Base-by-base conservation (phyloP, 2,113 vertebrate species). In the Paedocypris sp. region DNA sequence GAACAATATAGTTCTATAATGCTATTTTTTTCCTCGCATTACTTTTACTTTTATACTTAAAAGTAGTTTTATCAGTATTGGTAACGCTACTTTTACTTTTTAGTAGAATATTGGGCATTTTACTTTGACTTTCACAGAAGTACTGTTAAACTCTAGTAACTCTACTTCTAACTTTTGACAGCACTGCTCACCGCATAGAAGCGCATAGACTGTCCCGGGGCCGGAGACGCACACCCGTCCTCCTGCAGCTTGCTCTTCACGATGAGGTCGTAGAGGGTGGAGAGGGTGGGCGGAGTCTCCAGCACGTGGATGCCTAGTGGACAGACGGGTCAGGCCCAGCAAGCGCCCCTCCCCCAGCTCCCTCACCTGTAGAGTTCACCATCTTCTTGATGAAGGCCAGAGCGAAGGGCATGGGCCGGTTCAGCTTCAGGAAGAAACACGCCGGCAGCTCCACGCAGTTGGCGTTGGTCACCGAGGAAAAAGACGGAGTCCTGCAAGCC, bases 401-500 rank as follows among this genome's bases (percentile, higher is more conserved):
- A 3, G 94, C 96, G 68, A 97, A 91, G 8, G 95, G 94, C 60
- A 95, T 90, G 63, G 94, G 91, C 8, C 75, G 82, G 32, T 91
- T 92, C 81, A 96, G 91, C 68, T 97, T 98, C 58, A 99, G 85
- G 83, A 95, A 97, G 80, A 99, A 99, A 68, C 93, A 97, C 18
- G 93, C 93, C 6, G 95, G 95, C 61, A 98, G 79, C 54, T 99
- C 94, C 76, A 99, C 91, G 13, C 92, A 97, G 83, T 98, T 99
- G 60, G 95, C 87, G 79, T 93, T 96, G 54, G 92, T 96, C 73
- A 97, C 78, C 0, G 88, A 86, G 1, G 93, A 92, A 75, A 98
- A 99, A 0, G 94, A 96, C 0, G 94, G 94, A 4, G 91, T 97
- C 62, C 86, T 88, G 11, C 42, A 45, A 45, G 11, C 9, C 42